Evolutionary conservation across 2,113 vertebrate species (phyloP), one percentile per base, ranked within the genome.

Genomic region (crab-eating macaque (Macaca fascicularis)): DNA sequence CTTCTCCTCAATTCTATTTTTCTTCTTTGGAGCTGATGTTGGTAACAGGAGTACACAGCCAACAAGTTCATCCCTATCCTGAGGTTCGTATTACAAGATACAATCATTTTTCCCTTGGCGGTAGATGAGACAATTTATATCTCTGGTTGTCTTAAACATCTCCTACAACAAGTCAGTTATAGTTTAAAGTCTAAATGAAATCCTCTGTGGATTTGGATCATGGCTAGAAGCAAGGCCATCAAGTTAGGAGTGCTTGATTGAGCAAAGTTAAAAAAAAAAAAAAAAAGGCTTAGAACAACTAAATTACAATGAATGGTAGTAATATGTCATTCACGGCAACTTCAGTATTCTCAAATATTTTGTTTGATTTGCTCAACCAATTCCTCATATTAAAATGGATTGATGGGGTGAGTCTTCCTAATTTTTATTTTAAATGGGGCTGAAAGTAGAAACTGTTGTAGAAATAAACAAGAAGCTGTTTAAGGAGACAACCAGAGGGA

Each of bases 141-240:
- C 80, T 17, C 40, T 64, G 20, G 48, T 80, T 64, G 76, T 84
- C 43, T 80, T 81, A 94, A 95, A 72, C 50, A 88, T 81, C 82
- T 79, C 19, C 9, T 19, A 23, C 1, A 50, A 78, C 55, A 48
- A n/a, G 19, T 52, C 22, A 35, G 32, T 50, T 87, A 2, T 9
- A 52, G 70, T 76, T 89, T 85, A 88, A 92, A 59, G 95, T 72
- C 48, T 55, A 79, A 94, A 72, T 52, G n/a, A 80, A 81, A 81
- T 52, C 35, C 57, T 50, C 35, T 4, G 1, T 38, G 64, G 70
- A 72, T 81, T n/a, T 81, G 79, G 64, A 45, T 83, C 69, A 30
- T 32, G 75, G 80, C 67, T 59, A 32, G 43, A 45, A 83, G 67
- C 69, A 83, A 82, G 93, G 69, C 27, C 25, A 19, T 93, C 61